Evolutionary conservation across 2,113 vertebrate species (phyloP).

Genomic region (Hypocryptadius cinnamomeus): DNA sequence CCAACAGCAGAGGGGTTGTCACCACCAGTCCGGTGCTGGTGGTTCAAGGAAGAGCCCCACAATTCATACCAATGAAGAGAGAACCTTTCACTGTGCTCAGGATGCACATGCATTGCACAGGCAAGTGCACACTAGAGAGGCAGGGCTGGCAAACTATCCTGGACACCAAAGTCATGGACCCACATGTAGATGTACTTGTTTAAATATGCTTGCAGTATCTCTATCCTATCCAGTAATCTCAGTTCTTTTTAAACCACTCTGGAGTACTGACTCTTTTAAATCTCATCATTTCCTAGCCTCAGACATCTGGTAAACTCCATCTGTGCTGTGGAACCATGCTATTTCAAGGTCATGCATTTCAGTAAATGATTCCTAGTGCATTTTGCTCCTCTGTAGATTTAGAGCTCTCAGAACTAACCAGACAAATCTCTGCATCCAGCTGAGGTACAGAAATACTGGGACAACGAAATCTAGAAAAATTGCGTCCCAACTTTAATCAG

Average conservation of each 20-base stretch:
- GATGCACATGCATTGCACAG: not conserved
- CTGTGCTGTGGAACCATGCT: constrained; percentile 37
- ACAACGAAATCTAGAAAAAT: not conserved
- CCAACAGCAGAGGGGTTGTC: not conserved
- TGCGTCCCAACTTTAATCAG: not conserved
- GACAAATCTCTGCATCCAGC: not conserved
- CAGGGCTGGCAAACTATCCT: not conserved
- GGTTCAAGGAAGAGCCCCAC: not conserved
- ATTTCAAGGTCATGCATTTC: constrained; percentile 46
- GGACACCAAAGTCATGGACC: not conserved
- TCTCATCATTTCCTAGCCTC: not conserved
- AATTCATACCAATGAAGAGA: not conserved
- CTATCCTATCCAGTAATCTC: not conserved
- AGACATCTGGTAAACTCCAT: constrained; percentile 56
- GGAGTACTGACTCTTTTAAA: not conserved
- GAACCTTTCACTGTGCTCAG: not conserved
- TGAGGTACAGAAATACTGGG: not conserved
- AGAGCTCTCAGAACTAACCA: not conserved
- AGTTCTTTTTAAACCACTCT: not conserved
- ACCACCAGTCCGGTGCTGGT: not conserved
- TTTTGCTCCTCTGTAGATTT: constrained; percentile 31
- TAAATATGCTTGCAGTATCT: not conserved
- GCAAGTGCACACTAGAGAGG: not conserved
- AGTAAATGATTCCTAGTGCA: not conserved
- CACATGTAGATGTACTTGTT: not conserved